phyloP scores from a whole-genome alignment of 2,888 invertebrate genomes.

The Lottia gigantea region DNA sequence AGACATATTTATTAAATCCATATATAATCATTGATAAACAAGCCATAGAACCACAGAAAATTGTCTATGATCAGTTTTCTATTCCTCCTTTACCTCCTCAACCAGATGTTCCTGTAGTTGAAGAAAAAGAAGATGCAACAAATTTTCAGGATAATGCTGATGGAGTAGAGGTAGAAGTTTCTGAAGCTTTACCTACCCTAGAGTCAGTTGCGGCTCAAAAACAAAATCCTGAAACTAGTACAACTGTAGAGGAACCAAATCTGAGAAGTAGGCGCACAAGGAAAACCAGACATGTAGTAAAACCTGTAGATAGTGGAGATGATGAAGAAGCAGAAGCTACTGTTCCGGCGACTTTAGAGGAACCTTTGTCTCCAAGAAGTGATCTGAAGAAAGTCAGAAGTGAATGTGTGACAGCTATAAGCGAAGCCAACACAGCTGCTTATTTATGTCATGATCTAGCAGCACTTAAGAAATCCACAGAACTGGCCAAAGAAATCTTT shows the following conservation, averaged over 20 bases:
- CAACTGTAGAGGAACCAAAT: background rate
- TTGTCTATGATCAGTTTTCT: no score
- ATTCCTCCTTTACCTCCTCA: no score
- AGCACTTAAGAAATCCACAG: background rate
- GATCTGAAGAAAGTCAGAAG: no score
- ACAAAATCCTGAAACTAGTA: background rate
- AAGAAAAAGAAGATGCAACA: background rate
- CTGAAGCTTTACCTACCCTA: background rate
- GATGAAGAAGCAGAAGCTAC: background rate
- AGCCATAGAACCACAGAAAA: no score
- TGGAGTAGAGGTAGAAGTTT: no score
- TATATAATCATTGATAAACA: no score
- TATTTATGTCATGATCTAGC: background rate
- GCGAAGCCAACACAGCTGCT: background rate
- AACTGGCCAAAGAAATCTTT: slow-evolving; percentile 4
- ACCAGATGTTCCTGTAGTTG: no score
- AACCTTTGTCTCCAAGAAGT: no score
- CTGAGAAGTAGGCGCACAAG: background rate
- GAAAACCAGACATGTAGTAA: background rate
- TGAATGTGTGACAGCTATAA: background rate
- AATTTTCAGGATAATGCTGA: background rate
- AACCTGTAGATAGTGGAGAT: background rate
- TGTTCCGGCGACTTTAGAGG: no score
- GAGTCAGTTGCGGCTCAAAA: background rate
- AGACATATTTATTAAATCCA: no score